These are phyloP conservation scores for Mobula birostris DNA, from an alignment of 2,113 vertebrate genomes.

Conservation along the genomic window DNA sequence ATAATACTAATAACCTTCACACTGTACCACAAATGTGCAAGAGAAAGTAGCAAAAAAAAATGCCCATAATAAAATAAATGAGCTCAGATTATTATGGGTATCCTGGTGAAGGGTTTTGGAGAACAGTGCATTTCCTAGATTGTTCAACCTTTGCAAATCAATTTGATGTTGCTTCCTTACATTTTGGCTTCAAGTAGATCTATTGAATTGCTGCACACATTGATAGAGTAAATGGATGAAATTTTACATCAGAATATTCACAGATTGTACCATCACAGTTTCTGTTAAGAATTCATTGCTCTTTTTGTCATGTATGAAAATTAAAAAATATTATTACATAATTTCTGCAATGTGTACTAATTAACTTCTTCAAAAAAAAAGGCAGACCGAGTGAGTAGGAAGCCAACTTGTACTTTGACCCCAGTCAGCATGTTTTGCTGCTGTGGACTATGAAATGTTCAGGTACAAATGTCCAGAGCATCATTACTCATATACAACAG, in stretches of 20 bases:
- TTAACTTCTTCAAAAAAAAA: not conserved
- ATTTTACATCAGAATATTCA: not conserved
- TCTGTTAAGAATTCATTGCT: not conserved
- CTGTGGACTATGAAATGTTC: not conserved
- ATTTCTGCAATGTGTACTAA: not conserved
- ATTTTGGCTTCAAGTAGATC: not conserved
- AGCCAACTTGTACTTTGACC: not conserved
- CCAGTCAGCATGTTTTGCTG: not conserved
- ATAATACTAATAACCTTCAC: not conserved
- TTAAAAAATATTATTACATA: not conserved
- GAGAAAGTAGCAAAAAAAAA: not conserved
- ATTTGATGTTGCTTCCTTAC: not conserved
- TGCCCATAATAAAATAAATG: not conserved
- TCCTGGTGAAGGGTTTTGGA: not conserved
- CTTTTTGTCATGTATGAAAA: not conserved
- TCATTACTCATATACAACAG: not conserved
- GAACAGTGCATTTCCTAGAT: not conserved
- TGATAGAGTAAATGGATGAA: not conserved
- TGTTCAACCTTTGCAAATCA: not conserved
- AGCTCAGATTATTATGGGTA: not conserved
- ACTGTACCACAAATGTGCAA: not conserved
- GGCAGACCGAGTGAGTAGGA: not conserved
- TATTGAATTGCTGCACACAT: not conserved
- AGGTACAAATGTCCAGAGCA: not conserved
- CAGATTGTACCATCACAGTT: not conserved